Evolutionary conservation across 2,113 vertebrate genomes (phyloP), one percentile per base, ranked within the genome.

Genomic region (Poecilia latipinna): DNA sequence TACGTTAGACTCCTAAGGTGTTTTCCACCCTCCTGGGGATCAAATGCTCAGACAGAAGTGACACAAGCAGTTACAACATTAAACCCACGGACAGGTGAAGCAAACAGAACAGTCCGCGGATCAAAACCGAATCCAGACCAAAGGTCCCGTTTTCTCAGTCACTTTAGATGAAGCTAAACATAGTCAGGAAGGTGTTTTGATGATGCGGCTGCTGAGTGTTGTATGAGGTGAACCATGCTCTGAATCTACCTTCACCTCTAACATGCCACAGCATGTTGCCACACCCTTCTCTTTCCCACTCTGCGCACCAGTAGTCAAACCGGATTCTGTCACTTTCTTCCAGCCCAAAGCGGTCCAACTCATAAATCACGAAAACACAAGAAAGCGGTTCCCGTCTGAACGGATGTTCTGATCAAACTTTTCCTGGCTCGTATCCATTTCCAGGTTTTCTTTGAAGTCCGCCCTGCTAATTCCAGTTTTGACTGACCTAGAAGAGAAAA

Each of bases 231-330:
- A 15, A 4, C 33, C 6, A 4, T 5, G 12, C 64, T 69, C 65
- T n/a, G 11, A 68, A 68, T 65, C 71, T 32, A 13, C 61, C 37
- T 51, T 70, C 28, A 44, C 33, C 48, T 63, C n/a, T 13, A 1
- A 61, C 82, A 17, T 35, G 75, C 81, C 35, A 10, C 51, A 54
- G 68, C 88, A 74, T 35, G 79, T 79, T 71, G 26, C 66, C 79
- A 66, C 79, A 35, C 75, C 65, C 28, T 15, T 54, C 77, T 54
- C 35, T 13, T 73, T 84, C 37, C 11, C 48, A 42, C 44, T 37
- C 33, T 62, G 32, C 26, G 19, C 57, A 48, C 73, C 72, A 75
- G 13, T 68, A 69, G 42, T 51, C 73, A 26, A 48, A 70, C 44
- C 29, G 19, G 42, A 61, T 60, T 5, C 8, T 31, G 67, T 70